Conservation (phyloP, 2,113 vertebrate genomes). For the Melanocharis versteri region DNA sequence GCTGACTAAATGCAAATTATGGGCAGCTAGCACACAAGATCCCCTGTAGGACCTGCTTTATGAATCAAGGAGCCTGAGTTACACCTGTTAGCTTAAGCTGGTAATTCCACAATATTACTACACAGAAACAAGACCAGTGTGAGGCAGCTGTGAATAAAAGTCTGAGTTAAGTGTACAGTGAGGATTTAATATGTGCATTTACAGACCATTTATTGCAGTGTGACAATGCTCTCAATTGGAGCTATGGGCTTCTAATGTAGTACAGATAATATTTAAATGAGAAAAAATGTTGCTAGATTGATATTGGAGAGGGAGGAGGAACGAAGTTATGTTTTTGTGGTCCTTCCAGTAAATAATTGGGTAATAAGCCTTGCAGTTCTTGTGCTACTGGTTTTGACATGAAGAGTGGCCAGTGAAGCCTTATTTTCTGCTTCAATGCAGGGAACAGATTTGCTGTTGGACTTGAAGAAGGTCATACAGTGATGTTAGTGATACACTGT, state of each 20-base stretch:
- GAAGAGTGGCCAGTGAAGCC: neutral
- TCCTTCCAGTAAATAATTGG: neutral
- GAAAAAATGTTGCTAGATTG: neutral
- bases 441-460: neutral
- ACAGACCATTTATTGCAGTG: neutral
- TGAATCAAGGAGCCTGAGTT: neutral
- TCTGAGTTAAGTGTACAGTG: neutral
- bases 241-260: neutral
- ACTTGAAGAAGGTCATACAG: conserved; percentile 1
- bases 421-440: conserved; percentile 33
- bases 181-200: neutral
- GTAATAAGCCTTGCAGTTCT: neutral
- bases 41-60: neutral
- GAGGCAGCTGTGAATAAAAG: neutral
- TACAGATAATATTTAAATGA: neutral
- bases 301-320: neutral
- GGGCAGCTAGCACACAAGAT: neutral
- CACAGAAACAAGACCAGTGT: neutral
- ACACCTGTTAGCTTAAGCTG: neutral
- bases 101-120: neutral
- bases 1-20: neutral
- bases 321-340: neutral
- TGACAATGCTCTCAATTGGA: neutral
- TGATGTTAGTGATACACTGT: conserved; percentile 22
- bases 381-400: neutral